These are phyloP conservation scores for Coenobita brevimanus DNA, from an alignment of 1,140 invertebrate species.

Conservation along the genomic window DNA sequence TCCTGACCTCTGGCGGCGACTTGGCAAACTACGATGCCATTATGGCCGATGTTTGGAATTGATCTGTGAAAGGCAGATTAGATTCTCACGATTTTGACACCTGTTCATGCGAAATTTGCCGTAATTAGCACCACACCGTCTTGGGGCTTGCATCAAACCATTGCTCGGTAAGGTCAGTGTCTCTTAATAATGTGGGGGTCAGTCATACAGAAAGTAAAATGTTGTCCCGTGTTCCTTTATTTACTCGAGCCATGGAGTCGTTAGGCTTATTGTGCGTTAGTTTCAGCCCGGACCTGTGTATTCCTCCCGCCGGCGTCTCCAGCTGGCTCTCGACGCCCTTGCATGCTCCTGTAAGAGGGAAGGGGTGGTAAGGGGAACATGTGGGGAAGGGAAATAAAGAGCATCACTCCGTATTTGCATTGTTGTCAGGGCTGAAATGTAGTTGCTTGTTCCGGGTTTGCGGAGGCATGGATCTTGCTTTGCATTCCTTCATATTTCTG, in stretches of 20 bases:
- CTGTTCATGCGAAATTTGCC: constrained; percentile 49
- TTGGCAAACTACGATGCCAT: constrained; percentile 58
- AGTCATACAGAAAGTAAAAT: not conserved
- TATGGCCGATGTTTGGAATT: constrained; percentile 66
- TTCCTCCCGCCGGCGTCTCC: not conserved
- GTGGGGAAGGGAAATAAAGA: no score
- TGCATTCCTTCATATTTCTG: no score
- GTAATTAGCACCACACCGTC: constrained; percentile 12
- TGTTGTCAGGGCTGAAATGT: no score
- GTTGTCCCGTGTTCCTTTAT: constrained; percentile 40
- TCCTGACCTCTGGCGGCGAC: constrained; percentile 48
- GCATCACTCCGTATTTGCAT: no score
- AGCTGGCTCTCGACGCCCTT: not conserved
- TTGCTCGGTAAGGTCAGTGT: constrained; percentile 43
- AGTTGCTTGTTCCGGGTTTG: no score
- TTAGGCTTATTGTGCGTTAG: constrained; percentile 51
- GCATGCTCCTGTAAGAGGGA: not conserved
- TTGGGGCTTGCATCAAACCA: constrained; percentile 17
- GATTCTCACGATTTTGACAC: constrained; percentile 53
- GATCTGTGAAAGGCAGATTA: constrained; percentile 65
- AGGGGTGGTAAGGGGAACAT: no score
- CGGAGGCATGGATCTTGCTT: no score
- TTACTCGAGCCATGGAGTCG: constrained; percentile 62
- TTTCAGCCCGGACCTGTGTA: not conserved
- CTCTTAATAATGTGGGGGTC: not conserved